A percentile compares a stretch with the other conserved stretches of the same genome.
Evolutionary conservation across 2,113 vertebrate genomes (phyloP).

Genomic region (Leiothrix lutea): DNA sequence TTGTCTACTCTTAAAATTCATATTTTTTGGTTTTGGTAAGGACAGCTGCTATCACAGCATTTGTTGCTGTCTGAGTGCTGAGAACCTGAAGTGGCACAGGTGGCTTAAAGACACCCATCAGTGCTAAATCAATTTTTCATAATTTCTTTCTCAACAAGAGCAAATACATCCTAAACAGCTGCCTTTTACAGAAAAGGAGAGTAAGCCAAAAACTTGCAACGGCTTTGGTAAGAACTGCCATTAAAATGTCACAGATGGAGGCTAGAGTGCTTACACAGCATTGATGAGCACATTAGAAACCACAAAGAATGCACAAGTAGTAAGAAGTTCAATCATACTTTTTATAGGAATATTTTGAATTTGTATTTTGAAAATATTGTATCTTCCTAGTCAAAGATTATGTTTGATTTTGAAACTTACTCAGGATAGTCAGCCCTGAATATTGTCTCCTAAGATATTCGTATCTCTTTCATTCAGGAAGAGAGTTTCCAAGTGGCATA

Average conservation of each 20-base stretch:
- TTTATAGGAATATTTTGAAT: neutral
- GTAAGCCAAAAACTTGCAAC: neutral
- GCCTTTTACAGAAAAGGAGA: neutral
- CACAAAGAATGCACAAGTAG: neutral
- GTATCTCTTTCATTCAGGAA: neutral
- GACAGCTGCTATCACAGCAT: neutral
- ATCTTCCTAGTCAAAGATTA: neutral
- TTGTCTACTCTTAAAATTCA: neutral
- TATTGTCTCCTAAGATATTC: neutral
- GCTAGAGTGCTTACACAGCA: rapidly evolving
- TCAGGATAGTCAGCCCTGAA: neutral
- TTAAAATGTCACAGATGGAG: neutral
- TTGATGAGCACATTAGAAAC: neutral
- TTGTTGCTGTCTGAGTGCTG: neutral
- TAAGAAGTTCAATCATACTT: neutral
- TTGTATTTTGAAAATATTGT: neutral
- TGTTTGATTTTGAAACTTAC: neutral
- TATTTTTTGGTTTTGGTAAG: rapidly evolving
- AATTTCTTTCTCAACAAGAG: neutral
- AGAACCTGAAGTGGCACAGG: neutral
- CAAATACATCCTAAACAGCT: neutral
- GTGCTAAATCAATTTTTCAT: neutral
- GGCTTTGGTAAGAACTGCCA: neutral
- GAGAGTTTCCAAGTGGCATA: neutral
- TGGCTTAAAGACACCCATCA: neutral